These are phyloP conservation scores for Drosophila colorata DNA, from an alignment of 2,888 invertebrate genomes.

Conservation along the genomic window DNA sequence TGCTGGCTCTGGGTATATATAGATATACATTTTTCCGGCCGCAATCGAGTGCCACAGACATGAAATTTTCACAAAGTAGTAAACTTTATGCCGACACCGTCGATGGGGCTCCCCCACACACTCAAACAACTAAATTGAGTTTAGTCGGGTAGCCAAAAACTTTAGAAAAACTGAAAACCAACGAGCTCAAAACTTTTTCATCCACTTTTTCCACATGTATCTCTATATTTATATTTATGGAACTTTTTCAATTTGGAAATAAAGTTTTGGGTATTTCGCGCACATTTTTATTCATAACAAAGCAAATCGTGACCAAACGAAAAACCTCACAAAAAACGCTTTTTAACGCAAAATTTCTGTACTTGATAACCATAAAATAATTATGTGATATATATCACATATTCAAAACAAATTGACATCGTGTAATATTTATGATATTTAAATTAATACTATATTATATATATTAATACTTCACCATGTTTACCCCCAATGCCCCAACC, in stretches of 20 bases:
- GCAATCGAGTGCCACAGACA: conserved; percentile 78
- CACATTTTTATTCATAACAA: conserved; percentile 79
- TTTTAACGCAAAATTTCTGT: conserved; percentile 38
- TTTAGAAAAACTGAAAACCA: conserved; percentile 34
- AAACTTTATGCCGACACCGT: conserved; percentile 71
- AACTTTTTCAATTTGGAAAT: conserved; percentile 80
- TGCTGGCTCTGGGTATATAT: conserved; percentile 40
- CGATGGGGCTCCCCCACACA: conserved; percentile 31
- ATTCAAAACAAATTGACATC: conserved; percentile 68
- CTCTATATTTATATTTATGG: conserved; percentile 78
- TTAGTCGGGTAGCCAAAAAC: conserved; percentile 60
- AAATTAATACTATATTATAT: too few relatives aligned
- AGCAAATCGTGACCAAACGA: conserved; percentile 63
- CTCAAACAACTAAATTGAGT: conserved; percentile 56
- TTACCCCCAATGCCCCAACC: too few relatives aligned
- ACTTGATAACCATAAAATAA: conserved; percentile 46
- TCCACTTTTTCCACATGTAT: conserved; percentile 55
- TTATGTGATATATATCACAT: conserved; percentile 39
- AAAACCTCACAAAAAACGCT: conserved; percentile 43
- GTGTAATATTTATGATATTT: too few relatives aligned
- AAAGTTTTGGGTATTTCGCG: conserved; percentile 73
- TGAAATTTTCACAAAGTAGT: conserved; percentile 76
- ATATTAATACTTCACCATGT: too few relatives aligned
- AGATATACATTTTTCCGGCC: conserved; percentile 64
- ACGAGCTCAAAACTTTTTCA: conserved; percentile 65